phyloP scores from a whole-genome alignment of 2,113 vertebrate genomes.

The Arothron firmamentum region DNA sequence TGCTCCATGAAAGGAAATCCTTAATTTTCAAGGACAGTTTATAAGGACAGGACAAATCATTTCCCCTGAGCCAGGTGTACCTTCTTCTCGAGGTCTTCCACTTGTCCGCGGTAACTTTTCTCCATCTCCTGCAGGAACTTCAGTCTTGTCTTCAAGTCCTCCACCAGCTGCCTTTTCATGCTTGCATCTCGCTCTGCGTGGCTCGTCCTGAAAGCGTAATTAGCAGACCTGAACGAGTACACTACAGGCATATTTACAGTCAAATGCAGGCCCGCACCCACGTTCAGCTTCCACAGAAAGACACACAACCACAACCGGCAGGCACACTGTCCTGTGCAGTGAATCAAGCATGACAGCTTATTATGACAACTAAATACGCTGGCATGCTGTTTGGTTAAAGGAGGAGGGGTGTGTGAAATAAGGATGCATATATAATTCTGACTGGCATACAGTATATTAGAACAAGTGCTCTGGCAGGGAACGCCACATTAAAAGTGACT shows the following conservation, averaged over 20 bases:
- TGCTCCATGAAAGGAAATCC: not conserved
- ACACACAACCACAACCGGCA: slow-evolving; percentile 40
- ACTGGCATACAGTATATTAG: slow-evolving; percentile 57
- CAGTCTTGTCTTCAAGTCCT: slow-evolving; percentile 81
- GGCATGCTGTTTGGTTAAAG: slow-evolving; percentile 62
- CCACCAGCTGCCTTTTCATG: slow-evolving; percentile 88
- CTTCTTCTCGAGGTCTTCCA: slow-evolving; percentile 86
- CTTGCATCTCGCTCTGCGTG: slow-evolving; percentile 80
- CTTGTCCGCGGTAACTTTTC: slow-evolving; percentile 74
- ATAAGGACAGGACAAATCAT: no score
- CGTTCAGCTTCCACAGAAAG: slow-evolving; percentile 2
- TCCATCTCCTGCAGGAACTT: slow-evolving; percentile 86
- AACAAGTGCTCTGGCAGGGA: slow-evolving; percentile 58
- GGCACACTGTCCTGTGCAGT: slow-evolving; percentile 59
- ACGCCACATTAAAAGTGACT: slow-evolving; percentile 41
- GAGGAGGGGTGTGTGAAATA: slow-evolving; percentile 41
- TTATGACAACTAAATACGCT: slow-evolving; percentile 76
- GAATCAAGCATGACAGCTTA: slow-evolving; percentile 70
- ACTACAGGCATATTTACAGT: not conserved
- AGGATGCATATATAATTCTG: slow-evolving; percentile 67
- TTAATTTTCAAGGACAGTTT: no score
- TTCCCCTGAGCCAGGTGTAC: slow-evolving; percentile 50
- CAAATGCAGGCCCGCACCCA: not conserved
- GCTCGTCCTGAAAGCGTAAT: slow-evolving; percentile 68
- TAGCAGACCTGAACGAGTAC: not conserved